These are phyloP conservation scores for Hololepta plana DNA, from an alignment of 2,888 invertebrate species.

Conservation along the genomic window DNA sequence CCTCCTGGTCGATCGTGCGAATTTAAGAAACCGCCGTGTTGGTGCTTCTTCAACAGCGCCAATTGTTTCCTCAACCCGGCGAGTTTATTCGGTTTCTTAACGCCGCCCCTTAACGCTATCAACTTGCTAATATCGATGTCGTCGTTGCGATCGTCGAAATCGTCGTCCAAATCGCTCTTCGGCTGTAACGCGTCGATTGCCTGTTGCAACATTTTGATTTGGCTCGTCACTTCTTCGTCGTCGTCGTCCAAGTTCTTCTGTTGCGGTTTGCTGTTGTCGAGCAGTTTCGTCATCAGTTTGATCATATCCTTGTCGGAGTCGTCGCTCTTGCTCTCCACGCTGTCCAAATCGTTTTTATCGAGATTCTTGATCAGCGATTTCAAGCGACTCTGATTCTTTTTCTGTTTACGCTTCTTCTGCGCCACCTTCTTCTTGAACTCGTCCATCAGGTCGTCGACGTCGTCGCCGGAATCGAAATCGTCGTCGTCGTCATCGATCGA, in stretches of 20 bases:
- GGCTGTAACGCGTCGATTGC: conserved; percentile 17
- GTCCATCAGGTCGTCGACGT: conserved; percentile 4
- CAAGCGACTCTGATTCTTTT: conserved; percentile 1
- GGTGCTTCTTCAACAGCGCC: too few relatives aligned
- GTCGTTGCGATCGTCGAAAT: conserved; percentile 1
- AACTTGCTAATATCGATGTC: neutral
- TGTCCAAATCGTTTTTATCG: neutral
- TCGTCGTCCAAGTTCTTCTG: conserved; percentile 8
- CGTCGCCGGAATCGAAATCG: conserved; percentile 4
- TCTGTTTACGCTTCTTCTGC: conserved; percentile 6
- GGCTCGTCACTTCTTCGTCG: conserved; percentile 10
- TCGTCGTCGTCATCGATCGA: conserved; percentile 4
- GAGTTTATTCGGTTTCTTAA: too few relatives aligned
- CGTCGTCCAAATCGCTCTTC: conserved; percentile 11
- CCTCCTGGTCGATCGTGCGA: too few relatives aligned
- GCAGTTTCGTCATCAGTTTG: conserved; percentile 1
- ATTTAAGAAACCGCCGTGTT: too few relatives aligned
- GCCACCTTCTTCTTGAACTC: conserved; percentile 6
- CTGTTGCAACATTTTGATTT: conserved; percentile 14
- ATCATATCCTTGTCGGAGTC: conserved; percentile 3
- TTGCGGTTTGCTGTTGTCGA: conserved; percentile 2
- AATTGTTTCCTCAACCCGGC: too few relatives aligned
- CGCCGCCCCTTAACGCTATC: too few relatives aligned
- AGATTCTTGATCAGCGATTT: conserved; percentile 5
- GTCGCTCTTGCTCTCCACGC: conserved; percentile 4